phyloP scores from a whole-genome alignment of 2,113 vertebrate species.

The Neogobius melanostomus region DNA sequence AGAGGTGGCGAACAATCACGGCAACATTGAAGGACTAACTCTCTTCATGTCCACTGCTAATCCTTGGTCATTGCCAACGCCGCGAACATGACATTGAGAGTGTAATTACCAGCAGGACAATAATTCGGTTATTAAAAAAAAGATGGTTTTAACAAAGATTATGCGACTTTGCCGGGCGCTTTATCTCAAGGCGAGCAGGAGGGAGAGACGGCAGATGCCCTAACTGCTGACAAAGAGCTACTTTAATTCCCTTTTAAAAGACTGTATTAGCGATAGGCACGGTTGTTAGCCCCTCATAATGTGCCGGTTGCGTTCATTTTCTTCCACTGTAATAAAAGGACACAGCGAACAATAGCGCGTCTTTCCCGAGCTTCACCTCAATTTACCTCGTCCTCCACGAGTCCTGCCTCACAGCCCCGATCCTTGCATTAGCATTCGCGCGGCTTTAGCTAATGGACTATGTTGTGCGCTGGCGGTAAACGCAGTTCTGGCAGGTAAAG shows the following conservation, averaged over 20 bases:
- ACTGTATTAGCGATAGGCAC: conserved; percentile 58
- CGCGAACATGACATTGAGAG: conserved; percentile 68
- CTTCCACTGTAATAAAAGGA: conserved; percentile 51
- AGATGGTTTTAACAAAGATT: conserved; percentile 70
- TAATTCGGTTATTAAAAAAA: conserved; percentile 67
- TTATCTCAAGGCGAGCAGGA: conserved; percentile 65
- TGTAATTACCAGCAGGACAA: conserved; percentile 62
- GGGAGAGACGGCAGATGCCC: conserved; percentile 55
- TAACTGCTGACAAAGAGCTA: conserved; percentile 73
- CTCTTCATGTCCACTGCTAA: conserved; percentile 51
- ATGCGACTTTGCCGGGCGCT: conserved; percentile 69
- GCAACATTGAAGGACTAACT: conserved; percentile 48
- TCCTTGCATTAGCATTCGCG: conserved; percentile 61
- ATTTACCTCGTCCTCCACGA: conserved; percentile 55
- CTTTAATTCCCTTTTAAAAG: conserved; percentile 53
- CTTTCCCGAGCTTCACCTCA: conserved; percentile 48
- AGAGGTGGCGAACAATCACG: conserved; percentile 31
- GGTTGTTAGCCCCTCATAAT: conserved; percentile 42
- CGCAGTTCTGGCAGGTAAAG: conserved; percentile 27
- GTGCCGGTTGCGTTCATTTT: conserved; percentile 50
- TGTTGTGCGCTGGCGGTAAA: conserved; percentile 40
- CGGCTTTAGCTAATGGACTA: conserved; percentile 60
- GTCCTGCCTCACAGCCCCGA: conserved; percentile 21
- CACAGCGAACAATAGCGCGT: conserved; percentile 50
- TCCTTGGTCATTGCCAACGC: conserved; percentile 52